phyloP scores from a whole-genome alignment of 2,797 vertebrate genomes.

The Acanthiza pusilla region DNA sequence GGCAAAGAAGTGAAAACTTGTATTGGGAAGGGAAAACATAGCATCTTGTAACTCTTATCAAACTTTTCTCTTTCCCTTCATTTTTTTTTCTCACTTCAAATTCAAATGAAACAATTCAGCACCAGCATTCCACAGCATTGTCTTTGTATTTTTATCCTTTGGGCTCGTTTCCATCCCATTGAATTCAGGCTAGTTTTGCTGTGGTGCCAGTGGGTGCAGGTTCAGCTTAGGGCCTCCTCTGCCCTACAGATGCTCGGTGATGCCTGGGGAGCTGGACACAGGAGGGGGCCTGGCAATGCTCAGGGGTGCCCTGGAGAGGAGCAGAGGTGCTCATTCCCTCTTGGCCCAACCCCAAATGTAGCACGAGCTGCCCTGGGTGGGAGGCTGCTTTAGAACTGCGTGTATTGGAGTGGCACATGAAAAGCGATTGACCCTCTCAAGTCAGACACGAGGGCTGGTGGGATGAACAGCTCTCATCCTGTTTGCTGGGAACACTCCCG shows the following conservation, averaged over 20 bases:
- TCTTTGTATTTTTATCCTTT: background rate
- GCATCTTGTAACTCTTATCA: background rate
- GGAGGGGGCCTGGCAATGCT: background rate
- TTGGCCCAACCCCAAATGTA: background rate
- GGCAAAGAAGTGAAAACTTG: background rate
- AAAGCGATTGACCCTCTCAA: background rate
- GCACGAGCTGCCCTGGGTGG: background rate
- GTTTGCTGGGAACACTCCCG: background rate
- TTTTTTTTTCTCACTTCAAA: background rate
- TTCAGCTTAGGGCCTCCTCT: background rate
- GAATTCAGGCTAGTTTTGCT: background rate
- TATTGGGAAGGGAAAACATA: background rate
- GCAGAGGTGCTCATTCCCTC: background rate
- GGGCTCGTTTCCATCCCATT: background rate
- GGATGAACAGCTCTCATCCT: background rate
- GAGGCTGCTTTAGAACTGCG: background rate
- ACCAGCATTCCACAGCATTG: background rate
- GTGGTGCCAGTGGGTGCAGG: background rate
- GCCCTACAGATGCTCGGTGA: rapidly evolving
- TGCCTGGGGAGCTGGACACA: rapidly evolving
- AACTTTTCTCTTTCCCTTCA: background rate
- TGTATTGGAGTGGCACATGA: background rate
- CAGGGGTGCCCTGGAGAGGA: background rate
- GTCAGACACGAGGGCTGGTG: rapidly evolving
- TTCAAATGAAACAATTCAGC: background rate